Conservation (phyloP, 37 sponge, comb jelly and placozoan species). For the Ephydatia muelleri region DNA sequence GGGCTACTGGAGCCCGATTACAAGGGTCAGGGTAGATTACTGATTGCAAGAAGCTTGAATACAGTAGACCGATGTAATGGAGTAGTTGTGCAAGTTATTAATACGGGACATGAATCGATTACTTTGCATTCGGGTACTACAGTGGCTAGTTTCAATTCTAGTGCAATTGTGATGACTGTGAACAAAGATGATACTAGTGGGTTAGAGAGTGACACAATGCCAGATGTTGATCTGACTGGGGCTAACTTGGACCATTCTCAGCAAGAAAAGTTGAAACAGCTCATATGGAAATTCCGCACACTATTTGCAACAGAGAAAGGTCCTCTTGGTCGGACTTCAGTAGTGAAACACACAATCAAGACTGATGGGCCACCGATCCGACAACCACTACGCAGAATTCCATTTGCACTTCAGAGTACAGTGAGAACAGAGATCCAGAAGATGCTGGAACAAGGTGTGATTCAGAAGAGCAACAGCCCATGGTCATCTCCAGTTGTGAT, state of each 20-base stretch:
- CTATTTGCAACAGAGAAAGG: conserved; percentile 10
- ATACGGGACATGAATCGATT: background rate
- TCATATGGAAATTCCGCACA: background rate
- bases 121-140: conserved; percentile 4
- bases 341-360: background rate
- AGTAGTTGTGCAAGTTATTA: conserved; percentile 4
- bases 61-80: background rate
- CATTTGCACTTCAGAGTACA: background rate
- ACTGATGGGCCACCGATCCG: conserved; percentile 13
- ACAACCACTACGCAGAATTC: conserved; percentile 24
- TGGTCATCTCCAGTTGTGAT: conserved; percentile 28
- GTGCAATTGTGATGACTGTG: background rate
- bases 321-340: conserved; percentile 20
- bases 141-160: background rate
- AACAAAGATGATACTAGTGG: background rate
- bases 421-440: conserved; percentile 4
- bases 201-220: background rate
- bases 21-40: background rate
- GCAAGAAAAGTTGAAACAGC: background rate
- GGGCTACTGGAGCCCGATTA: background rate
- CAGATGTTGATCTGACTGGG: conserved; percentile 7
- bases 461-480: background rate
- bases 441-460: conserved; percentile 9
- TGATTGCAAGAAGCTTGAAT: conserved; percentile 9
- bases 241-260: background rate